Evolutionary conservation across 2,113 vertebrate genomes (phyloP).

Genomic region (Platysteira castanea): DNA sequence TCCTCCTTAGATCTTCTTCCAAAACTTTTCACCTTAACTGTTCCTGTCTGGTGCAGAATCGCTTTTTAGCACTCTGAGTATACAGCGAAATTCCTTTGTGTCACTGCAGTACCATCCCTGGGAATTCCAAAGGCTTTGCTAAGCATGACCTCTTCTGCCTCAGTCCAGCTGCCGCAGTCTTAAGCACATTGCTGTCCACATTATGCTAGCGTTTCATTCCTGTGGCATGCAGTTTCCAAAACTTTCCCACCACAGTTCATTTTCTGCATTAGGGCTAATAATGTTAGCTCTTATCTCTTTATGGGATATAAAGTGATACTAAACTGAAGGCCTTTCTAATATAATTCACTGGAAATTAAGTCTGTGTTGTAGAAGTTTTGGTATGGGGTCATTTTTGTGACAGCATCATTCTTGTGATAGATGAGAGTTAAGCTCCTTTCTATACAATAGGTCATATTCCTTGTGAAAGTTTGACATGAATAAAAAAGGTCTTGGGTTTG

Average conservation of each 20-base stretch:
- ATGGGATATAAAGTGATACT: background rate
- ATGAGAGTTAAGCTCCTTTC: background rate
- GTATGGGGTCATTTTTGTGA: background rate
- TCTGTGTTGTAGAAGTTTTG: background rate
- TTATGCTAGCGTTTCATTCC: background rate
- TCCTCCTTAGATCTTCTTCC: background rate
- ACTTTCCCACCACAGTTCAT: background rate
- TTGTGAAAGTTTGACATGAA: background rate
- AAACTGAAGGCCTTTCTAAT: background rate
- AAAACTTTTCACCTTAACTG: background rate
- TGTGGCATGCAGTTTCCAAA: background rate
- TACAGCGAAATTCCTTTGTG: background rate
- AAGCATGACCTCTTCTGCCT: conserved; percentile 6
- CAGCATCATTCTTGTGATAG: background rate
- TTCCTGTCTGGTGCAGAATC: background rate
- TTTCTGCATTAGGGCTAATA: background rate
- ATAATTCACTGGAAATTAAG: background rate
- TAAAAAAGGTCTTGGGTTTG: background rate
- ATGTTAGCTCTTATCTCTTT: background rate
- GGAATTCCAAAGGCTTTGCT: conserved; percentile 43
- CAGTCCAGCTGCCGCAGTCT: background rate
- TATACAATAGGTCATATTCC: background rate
- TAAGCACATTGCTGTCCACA: background rate
- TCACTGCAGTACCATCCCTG: background rate
- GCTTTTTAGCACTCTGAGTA: background rate